These are phyloP conservation scores for Meganola albula DNA, from an alignment of 2,888 invertebrate genomes.

Conservation along the genomic window DNA sequence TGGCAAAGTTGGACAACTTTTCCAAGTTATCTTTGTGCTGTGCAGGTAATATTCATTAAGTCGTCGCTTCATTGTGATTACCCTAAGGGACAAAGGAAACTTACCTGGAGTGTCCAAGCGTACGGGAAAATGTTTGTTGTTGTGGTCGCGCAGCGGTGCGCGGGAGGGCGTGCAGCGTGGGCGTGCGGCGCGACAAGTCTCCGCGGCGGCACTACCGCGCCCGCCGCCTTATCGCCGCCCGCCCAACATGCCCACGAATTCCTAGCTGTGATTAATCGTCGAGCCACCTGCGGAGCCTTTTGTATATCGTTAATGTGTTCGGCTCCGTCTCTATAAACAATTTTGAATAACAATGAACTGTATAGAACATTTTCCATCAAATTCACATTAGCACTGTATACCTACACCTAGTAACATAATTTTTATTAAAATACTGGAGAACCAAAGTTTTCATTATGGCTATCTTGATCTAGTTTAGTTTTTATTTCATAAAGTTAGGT, in stretches of 20 bases:
- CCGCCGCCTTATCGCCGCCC: constrained; percentile 38
- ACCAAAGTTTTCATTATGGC: too few species aligned
- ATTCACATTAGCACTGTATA: constrained; percentile 25
- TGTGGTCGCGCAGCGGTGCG: constrained; percentile 10
- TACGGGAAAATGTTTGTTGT: constrained; percentile 20
- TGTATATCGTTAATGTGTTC: constrained; percentile 53
- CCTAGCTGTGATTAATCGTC: constrained; percentile 69
- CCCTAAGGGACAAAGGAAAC: constrained; percentile 7
- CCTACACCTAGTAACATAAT: constrained; percentile 4
- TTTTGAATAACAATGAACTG: constrained; percentile 40
- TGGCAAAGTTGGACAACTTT: constrained; percentile 1
- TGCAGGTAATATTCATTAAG: too few species aligned
- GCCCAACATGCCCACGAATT: constrained; percentile 46
- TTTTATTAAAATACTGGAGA: too few species aligned
- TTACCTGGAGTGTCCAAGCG: constrained; percentile 15
- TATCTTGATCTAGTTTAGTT: too few species aligned
- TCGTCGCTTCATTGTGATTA: too few species aligned
- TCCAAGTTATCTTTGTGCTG: neutral
- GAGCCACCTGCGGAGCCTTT: constrained; percentile 74
- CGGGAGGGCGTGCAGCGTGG: constrained; percentile 32
- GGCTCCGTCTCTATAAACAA: constrained; percentile 47
- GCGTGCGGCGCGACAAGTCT: constrained; percentile 57
- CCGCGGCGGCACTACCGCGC: constrained; percentile 68
- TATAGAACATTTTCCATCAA: constrained; percentile 29
- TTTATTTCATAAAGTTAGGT: too few species aligned